Conservation (phyloP, 2,888 invertebrate genomes). For the Parascotia fuliginaria region DNA sequence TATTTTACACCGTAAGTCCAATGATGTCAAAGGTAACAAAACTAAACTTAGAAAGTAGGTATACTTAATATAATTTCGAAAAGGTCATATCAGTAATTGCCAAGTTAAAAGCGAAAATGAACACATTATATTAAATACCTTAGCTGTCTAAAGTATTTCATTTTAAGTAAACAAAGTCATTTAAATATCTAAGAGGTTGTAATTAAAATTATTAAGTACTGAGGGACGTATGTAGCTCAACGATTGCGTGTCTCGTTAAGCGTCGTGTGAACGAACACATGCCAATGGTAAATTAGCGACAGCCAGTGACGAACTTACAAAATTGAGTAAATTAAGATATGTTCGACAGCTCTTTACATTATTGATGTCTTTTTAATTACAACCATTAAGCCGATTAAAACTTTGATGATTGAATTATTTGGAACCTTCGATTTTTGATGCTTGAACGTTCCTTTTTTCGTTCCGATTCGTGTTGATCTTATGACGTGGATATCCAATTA, state of each 20-base stretch:
- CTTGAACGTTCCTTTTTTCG: background rate
- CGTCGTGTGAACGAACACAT: slow-evolving; percentile 58
- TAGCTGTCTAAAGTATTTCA: background rate
- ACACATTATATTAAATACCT: background rate
- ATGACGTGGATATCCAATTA: background rate
- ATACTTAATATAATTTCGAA: too few species aligned
- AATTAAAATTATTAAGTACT: slow-evolving; percentile 30
- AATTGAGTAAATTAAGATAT: slow-evolving; percentile 60
- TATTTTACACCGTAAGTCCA: too few species aligned
- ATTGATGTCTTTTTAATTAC: slow-evolving; percentile 60
- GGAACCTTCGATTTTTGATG: background rate
- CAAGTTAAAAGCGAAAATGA: background rate
- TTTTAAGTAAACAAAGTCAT: slow-evolving; percentile 5
- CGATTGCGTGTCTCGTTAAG: slow-evolving; percentile 43
- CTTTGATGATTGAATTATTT: slow-evolving; percentile 13
- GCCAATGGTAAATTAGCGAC: slow-evolving; percentile 57
- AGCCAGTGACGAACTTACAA: slow-evolving; percentile 49
- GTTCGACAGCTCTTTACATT: slow-evolving; percentile 43
- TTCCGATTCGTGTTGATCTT: background rate
- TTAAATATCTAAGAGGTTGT: slow-evolving; percentile 21
- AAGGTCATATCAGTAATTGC: too few species aligned
- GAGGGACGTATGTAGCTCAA: slow-evolving; percentile 21
- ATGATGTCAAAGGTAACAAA: too few species aligned
- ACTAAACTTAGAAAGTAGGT: too few species aligned
- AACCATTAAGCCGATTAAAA: slow-evolving; percentile 32